phyloP scores from a whole-genome alignment of 1,140 invertebrate species.

The Bombus sylvicola region DNA sequence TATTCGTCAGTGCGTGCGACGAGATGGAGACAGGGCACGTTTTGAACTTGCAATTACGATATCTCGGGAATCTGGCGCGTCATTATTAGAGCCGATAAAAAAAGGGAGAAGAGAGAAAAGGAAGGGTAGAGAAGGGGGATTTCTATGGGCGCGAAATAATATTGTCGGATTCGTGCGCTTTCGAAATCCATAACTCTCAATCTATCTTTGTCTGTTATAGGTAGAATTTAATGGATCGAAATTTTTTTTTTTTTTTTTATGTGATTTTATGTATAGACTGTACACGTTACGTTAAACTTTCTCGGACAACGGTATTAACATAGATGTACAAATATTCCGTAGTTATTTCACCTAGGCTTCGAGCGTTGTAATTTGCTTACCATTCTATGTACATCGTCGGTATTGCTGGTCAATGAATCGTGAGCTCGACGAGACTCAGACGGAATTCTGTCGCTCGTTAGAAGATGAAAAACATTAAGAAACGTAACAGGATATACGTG shows the following conservation, averaged over 20 bases:
- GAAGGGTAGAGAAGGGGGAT: neutral
- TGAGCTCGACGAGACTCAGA: neutral
- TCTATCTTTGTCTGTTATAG: too few species aligned
- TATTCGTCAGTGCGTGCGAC: slow-evolving; percentile 54
- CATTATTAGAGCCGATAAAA: slow-evolving; percentile 50
- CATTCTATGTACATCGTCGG: too few species aligned
- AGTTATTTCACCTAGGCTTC: neutral
- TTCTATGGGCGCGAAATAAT: neutral
- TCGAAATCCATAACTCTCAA: neutral
- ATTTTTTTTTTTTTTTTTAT: neutral
- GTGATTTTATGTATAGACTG: neutral
- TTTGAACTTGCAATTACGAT: slow-evolving; percentile 58
- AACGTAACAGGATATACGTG: neutral
- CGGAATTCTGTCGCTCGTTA: neutral
- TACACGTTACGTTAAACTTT: too few species aligned
- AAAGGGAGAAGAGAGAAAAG: neutral
- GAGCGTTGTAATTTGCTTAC: neutral
- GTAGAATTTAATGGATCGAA: neutral
- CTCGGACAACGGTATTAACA: too few species aligned
- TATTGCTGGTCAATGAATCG: neutral
- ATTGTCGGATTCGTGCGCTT: neutral
- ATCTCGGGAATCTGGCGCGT: slow-evolving; percentile 55
- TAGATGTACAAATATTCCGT: too few species aligned
- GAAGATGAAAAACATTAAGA: neutral
- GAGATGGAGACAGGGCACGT: slow-evolving; percentile 77